Conservation (phyloP, 2,888 invertebrate genomes). For the Oxytorus armatus region DNA sequence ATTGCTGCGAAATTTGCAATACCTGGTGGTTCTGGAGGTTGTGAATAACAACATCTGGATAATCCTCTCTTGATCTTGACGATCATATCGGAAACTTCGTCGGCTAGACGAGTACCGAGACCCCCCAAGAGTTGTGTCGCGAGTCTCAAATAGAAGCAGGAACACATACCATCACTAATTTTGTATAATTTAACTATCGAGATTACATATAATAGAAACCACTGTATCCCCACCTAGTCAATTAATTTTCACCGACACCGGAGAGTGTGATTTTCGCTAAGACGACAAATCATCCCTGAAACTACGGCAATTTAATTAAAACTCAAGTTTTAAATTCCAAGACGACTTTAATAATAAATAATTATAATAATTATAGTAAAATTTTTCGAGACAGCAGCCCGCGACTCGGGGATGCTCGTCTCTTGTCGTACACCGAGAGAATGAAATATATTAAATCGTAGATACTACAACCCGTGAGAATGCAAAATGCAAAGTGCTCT, state of each 20-base stretch:
- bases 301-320: too few species aligned
- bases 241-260: too few species aligned
- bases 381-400: not conserved
- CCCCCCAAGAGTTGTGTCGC: constrained; percentile 79
- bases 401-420: constrained; percentile 38
- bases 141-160: constrained; percentile 81
- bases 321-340: too few species aligned
- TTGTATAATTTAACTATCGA: constrained; percentile 47
- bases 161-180: constrained; percentile 79
- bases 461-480: constrained; percentile 57
- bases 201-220: constrained; percentile 20
- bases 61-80: constrained; percentile 79
- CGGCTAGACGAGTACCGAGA: constrained; percentile 76
- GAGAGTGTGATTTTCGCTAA: too few species aligned
- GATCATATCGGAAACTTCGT: constrained; percentile 81
- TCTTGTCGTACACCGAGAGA: constrained; percentile 44
- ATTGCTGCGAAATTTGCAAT: constrained; percentile 59
- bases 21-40: constrained; percentile 79
- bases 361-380: not conserved
- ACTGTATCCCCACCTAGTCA: too few species aligned
- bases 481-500: constrained; percentile 54
- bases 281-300: too few species aligned
- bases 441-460: constrained; percentile 40
- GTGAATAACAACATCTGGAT: constrained; percentile 76
- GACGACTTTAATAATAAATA: not conserved